These are phyloP conservation scores for Archilochus colubris DNA, from an alignment of 2,113 vertebrate genomes.

Conservation along the genomic window DNA sequence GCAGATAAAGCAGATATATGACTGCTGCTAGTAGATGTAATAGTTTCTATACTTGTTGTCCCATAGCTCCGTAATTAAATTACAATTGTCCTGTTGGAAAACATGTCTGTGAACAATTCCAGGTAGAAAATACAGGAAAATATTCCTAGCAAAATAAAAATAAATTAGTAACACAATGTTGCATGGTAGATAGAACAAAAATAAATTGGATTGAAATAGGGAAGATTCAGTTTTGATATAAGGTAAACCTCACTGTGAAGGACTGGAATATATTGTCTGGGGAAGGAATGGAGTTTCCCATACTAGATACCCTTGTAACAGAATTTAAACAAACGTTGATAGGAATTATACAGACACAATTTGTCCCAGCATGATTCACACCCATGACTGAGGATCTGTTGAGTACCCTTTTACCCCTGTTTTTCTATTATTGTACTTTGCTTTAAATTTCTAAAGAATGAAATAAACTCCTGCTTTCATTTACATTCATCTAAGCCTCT, in stretches of 20 bases:
- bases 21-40: not conserved
- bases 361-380: not conserved
- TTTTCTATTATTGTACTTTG: not conserved
- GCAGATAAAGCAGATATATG: slow-evolving; percentile 8
- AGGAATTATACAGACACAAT: not conserved
- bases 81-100: slow-evolving; percentile 19
- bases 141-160: slow-evolving; percentile 20
- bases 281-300: not conserved
- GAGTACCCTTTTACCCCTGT: not conserved
- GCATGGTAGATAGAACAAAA: not conserved
- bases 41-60: slow-evolving; percentile 27
- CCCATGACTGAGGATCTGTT: rapidly evolving
- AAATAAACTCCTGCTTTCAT: slow-evolving; percentile 23
- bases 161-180: not conserved
- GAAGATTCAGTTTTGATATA: not conserved
- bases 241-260: not conserved
- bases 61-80: slow-evolving; percentile 14
- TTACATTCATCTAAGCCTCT: not conserved
- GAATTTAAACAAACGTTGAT: not conserved
- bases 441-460: slow-evolving; percentile 13
- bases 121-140: not conserved
- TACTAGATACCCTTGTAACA: not conserved
- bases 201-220: not conserved
- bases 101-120: not conserved
- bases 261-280: not conserved